Percentiles rank a stretch among this genome's conserved stretches.
Evolutionary conservation across 2,888 invertebrate species (phyloP).

Genomic region (Apodemia duryi): DNA sequence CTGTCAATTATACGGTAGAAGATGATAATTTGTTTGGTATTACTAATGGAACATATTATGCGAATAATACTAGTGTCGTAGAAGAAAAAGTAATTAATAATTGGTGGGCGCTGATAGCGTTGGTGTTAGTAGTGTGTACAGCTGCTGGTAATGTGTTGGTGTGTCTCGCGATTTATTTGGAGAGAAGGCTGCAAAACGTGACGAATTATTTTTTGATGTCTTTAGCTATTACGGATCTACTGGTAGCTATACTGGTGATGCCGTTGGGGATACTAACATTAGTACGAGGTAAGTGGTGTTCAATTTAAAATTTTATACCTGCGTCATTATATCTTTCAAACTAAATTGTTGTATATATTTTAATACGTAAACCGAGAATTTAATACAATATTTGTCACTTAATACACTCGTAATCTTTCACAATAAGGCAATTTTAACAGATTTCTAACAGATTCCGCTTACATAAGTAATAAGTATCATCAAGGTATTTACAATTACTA

Average conservation of each 20-base stretch:
- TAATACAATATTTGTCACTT: no score
- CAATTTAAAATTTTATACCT: no score
- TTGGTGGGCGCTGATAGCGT: constrained; percentile 90
- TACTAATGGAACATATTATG: constrained; percentile 38
- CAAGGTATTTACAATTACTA: no score
- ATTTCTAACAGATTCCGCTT: no score
- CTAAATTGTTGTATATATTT: no score
- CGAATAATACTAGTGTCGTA: constrained; percentile 37
- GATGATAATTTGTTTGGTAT: constrained; percentile 29
- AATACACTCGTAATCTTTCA: no score
- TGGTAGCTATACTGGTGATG: constrained; percentile 97
- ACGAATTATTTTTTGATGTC: constrained; percentile 99
- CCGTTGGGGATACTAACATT: constrained; percentile 92
- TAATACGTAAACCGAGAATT: no score
- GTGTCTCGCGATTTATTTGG: constrained; percentile 94
- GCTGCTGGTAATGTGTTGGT: constrained; percentile 96
- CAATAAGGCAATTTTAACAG: no score
- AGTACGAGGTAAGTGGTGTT: constrained; percentile 83
- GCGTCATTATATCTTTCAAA: no score
- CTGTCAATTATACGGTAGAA: constrained; percentile 37
- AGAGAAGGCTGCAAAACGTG: constrained; percentile 95
- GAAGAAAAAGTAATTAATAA: constrained; percentile 71
- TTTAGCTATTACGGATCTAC: constrained; percentile 94
- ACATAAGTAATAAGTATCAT: no score
- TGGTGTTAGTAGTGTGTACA: constrained; percentile 89